Base-by-base conservation (phyloP, 2,113 vertebrate genomes). In the Ailurus styani region DNA sequence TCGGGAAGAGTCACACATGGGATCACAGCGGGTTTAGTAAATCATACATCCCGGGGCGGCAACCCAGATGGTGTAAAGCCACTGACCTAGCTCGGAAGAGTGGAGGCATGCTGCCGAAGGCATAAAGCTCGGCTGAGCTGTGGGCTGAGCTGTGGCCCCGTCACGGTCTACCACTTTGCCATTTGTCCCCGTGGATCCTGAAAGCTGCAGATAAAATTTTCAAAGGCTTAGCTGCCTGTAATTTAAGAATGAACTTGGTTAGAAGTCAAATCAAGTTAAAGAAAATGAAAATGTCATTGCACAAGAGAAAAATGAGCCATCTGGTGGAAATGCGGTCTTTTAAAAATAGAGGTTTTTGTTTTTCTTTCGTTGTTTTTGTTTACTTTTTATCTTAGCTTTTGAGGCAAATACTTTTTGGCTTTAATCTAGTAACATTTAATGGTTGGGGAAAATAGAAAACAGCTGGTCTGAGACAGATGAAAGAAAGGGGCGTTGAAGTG, bases 221-320 rank as follows among this genome's bases (percentile, higher is more conserved):
- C 91, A 96, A 89, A 96, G 73, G 64, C 81, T 97, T 88, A 93
- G 93, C 77, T 79, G 60, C 64, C 90, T 93, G 42, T 93, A 95
- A 90, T 96, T 96, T 96, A 95, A 92, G 94, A 97, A 90, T 93
- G 96, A 96, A 96, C 95, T 97, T 96, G 95, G 75, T 97, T 96
- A 96, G 96, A 96, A 96, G 97, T 97, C 87, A 91, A 81, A 97
- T 94, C 94, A 95, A 97, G 87, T 90, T 92, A 95, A 94, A 96
- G 94, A 96, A 98, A 97, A 90, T 87, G 96, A 93, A 97, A 97
- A 96, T 97, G 96, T 94, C 95, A 96, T 79, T 95, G 94, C 94
- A 91, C 94, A 91, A 78, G 90, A 96, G 92, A 66, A 95, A 97
- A 96, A 96, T 86, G 87, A 95, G 60, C 55, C 45, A 72, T 60